phyloP scores from a whole-genome alignment of 2,888 invertebrate genomes.

The Andrena chrysosceles region DNA sequence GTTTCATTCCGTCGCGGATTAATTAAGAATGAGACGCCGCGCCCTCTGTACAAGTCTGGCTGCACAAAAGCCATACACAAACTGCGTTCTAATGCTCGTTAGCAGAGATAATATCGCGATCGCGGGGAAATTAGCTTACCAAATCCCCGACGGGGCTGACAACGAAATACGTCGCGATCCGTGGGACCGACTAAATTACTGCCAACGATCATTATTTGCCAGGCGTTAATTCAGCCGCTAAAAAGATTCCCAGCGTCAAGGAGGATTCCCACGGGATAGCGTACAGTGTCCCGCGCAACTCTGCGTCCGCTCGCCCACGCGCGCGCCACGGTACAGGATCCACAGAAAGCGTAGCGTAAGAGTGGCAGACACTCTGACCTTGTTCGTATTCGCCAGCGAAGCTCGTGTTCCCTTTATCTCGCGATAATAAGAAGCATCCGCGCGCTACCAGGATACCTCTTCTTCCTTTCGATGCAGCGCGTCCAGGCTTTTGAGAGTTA shows the following conservation, averaged over 20 bases:
- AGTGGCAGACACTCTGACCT: slow-evolving; percentile 27
- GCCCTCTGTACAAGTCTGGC: not conserved
- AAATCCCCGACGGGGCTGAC: slow-evolving; percentile 57
- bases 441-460: not conserved
- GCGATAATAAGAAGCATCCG: slow-evolving; percentile 43
- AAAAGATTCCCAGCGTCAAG: slow-evolving; percentile 62
- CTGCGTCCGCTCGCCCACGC: slow-evolving; percentile 50
- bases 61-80: not conserved
- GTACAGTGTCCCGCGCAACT: slow-evolving; percentile 56
- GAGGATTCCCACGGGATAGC: slow-evolving; percentile 67
- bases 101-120: slow-evolving; percentile 56
- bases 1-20: slow-evolving; percentile 9
- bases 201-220: slow-evolving; percentile 62
- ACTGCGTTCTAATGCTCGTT: slow-evolving; percentile 50
- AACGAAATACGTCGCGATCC: slow-evolving; percentile 52
- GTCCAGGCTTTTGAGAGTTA: not conserved
- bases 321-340: slow-evolving; percentile 6
- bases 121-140: slow-evolving; percentile 61
- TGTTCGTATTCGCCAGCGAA: slow-evolving; percentile 25
- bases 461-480: slow-evolving; percentile 3
- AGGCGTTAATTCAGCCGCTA: slow-evolving; percentile 69
- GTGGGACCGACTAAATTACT: slow-evolving; percentile 71
- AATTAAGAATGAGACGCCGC: not conserved
- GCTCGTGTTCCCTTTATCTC: slow-evolving; percentile 43
- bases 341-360: slow-evolving; percentile 27